Evolutionary conservation across 2,888 invertebrate genomes (phyloP), one percentile per base, ranked within the genome.

Genomic region (Hartigia nigra): DNA sequence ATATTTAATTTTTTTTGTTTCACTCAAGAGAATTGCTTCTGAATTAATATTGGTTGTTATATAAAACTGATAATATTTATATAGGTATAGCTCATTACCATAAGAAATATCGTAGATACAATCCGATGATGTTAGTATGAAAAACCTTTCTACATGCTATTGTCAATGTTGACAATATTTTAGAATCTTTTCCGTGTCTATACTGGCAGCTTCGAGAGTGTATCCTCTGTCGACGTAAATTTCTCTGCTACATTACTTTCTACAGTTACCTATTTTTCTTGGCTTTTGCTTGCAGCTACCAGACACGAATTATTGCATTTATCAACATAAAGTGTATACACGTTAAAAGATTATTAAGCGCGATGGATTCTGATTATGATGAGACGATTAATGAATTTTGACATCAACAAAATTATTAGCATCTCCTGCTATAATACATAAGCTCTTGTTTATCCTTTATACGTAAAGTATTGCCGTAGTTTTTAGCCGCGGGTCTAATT

Each of bases 21-120:
- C 55, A 23, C 23, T 23, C 55, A 55, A 55, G 9, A 23, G 23
- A 55, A 55, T 55, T 55, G 55, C 55, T 55, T 23, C 9, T 14
- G 55, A 55, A 55, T 55, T 23, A 1, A 23, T 9, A 14, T 55
- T 23, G 55, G 9, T 55, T 55, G 55, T 34, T 34, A 34, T 34
- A 34, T 34, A 34, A 34, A 34, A 34, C 34, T 34, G 4, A 34
- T 34, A 4, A 55, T 55, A 23, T 55, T 2, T 5, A 14, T 23
- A 55, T 23, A 55, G 23, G 55, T 55, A 35, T 35, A 34, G 1
- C 34, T 34, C 34, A 34, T 34, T 34, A 34, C 34, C 34, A 34
- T 34, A 34, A 85, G 92, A 91, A 82, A 83, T 92, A 81, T 91
- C 91, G 80, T 34, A 34, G 34, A 9, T 35, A 55, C 23, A 23